Conservation (phyloP, 2,797 vertebrate species). For the Etheostoma perlongum region DNA sequence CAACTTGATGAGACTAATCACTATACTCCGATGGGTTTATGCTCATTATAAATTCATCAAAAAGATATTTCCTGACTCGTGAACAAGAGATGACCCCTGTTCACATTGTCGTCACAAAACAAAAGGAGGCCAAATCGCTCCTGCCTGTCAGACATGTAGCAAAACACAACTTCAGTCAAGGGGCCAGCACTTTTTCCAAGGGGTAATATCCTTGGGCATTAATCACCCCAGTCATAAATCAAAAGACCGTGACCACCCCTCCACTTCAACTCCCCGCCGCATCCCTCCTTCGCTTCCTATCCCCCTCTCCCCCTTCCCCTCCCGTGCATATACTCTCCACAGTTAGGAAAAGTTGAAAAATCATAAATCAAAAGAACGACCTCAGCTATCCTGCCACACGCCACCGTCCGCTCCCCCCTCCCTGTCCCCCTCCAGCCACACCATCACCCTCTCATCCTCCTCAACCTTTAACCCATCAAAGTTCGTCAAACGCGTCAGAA, state of each 20-base stretch:
- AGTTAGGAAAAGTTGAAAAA: constrained; percentile 71
- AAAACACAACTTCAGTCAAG: constrained; percentile 79
- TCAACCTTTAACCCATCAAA: constrained; percentile 75
- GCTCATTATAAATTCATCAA: constrained; percentile 54
- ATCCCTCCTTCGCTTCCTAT: constrained; percentile 61
- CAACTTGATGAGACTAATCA: not conserved
- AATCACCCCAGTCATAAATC: constrained; percentile 79
- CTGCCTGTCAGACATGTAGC: constrained; percentile 78
- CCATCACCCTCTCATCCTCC: constrained; percentile 73
- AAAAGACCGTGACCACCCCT: constrained; percentile 68
- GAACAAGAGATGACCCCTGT: constrained; percentile 69
- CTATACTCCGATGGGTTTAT: not conserved
- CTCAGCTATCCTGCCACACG: constrained; percentile 77
- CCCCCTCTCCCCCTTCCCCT: constrained; percentile 26
- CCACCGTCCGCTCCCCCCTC: constrained; percentile 43
- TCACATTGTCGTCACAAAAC: constrained; percentile 64
- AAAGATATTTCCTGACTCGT: constrained; percentile 61
- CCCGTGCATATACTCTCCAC: constrained; percentile 53
- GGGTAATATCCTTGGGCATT: constrained; percentile 79
- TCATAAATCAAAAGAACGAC: constrained; percentile 79
- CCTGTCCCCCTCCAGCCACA: constrained; percentile 35
- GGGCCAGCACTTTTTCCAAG: constrained; percentile 70
- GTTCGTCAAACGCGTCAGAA: constrained; percentile 83
- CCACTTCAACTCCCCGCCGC: constrained; percentile 50
- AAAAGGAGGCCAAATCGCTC: constrained; percentile 80